Percentiles rank a stretch among this genome's conserved stretches.
These are phyloP conservation scores for Myotis lucifugus DNA, from an alignment of 2,113 vertebrate genomes.

Conservation along the genomic window DNA sequence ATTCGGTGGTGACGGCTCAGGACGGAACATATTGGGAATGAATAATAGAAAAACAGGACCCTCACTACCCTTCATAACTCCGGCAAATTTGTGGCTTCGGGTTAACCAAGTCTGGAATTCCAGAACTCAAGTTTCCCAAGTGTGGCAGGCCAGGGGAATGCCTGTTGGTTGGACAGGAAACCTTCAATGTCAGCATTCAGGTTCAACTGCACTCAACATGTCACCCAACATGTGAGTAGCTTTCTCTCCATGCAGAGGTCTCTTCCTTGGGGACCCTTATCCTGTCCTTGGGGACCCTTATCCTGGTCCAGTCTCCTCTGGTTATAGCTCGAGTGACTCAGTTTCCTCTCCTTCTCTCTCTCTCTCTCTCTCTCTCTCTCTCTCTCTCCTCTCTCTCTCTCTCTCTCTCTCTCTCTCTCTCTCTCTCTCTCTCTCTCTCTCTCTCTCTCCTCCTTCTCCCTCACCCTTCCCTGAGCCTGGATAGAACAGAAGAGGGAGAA, in stretches of 20 bases:
- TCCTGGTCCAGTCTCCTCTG: neutral
- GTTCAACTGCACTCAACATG: neutral
- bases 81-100: slow-evolving; percentile 58
- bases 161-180: slow-evolving; percentile 57
- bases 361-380: too few species aligned
- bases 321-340: neutral
- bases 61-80: neutral
- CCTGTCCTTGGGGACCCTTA: neutral
- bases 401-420: too few species aligned
- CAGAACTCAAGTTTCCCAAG: slow-evolving; percentile 61
- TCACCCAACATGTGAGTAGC: neutral
- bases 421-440: too few species aligned
- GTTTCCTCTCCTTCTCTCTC: too few species aligned
- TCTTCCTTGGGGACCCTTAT: neutral
- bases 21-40: slow-evolving; percentile 2
- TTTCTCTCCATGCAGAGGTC: neutral
- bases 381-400: too few species aligned
- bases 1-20: slow-evolving; percentile 4
- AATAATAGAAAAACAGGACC: slow-evolving; percentile 45
- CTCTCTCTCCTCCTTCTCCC: too few species aligned
- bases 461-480: neutral
- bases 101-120: slow-evolving; percentile 69
- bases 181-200: slow-evolving; percentile 61
- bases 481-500: neutral
- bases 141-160: neutral